phyloP scores from a whole-genome alignment of 1,140 invertebrate species.

The Pogonus chalceus region DNA sequence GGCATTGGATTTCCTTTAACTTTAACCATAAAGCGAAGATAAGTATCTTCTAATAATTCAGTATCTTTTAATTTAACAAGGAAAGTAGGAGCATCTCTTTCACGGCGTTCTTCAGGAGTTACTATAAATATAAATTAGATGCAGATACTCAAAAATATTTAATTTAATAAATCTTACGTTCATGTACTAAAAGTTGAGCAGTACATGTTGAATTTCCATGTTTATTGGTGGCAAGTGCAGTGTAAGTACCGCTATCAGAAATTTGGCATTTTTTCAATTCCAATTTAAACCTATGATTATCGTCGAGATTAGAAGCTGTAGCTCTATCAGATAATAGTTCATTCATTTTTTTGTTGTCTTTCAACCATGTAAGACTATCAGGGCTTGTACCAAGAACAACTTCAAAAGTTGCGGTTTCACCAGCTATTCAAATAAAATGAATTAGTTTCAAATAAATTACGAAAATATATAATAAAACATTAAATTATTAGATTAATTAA shows the following conservation, averaged over 20 bases:
- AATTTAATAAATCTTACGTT: slow-evolving; percentile 47
- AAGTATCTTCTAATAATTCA: slow-evolving; percentile 77
- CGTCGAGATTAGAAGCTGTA: slow-evolving; percentile 44
- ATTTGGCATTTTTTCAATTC: slow-evolving; percentile 70
- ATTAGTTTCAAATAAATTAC: not conserved
- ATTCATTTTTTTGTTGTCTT: slow-evolving; percentile 64
- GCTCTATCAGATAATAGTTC: slow-evolving; percentile 68
- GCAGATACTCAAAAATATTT: not conserved
- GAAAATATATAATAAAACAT: not conserved
- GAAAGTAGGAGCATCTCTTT: slow-evolving; percentile 68
- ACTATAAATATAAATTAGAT: slow-evolving; percentile 39
- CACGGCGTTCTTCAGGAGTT: slow-evolving; percentile 57
- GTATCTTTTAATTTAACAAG: slow-evolving; percentile 75
- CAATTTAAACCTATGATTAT: slow-evolving; percentile 50
- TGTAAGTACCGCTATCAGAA: slow-evolving; percentile 83
- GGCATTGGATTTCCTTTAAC: slow-evolving; percentile 79
- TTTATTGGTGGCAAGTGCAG: slow-evolving; percentile 74
- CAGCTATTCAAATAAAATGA: slow-evolving; percentile 47
- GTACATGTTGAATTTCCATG: slow-evolving; percentile 72
- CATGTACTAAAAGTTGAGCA: slow-evolving; percentile 72
- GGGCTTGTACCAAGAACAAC: slow-evolving; percentile 56
- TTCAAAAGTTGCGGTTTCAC: slow-evolving; percentile 75
- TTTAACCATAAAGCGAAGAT: slow-evolving; percentile 81
- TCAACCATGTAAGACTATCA: slow-evolving; percentile 70
- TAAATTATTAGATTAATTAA: not conserved